Conservation (phyloP, 2,888 invertebrate genomes). For the Escarpia spicata region DNA sequence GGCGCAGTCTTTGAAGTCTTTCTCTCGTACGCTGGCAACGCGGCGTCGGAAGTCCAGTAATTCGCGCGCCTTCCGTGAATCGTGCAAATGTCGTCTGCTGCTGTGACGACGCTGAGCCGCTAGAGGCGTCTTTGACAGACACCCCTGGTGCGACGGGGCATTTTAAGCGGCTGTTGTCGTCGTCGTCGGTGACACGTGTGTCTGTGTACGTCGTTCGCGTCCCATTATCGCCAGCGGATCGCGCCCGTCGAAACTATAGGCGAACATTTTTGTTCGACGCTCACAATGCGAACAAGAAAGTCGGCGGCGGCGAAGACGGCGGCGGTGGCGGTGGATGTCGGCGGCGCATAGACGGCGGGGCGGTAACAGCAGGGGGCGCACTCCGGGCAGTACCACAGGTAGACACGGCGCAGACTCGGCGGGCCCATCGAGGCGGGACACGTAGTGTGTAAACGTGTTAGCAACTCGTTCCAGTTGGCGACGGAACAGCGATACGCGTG, state of each 20-base stretch:
- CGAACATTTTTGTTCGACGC: conserved; percentile 4
- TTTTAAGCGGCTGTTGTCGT: neutral
- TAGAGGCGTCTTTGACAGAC: conserved; percentile 3
- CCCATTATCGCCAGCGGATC: neutral
- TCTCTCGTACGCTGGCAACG: neutral
- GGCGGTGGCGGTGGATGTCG: neutral
- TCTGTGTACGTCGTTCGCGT: neutral
- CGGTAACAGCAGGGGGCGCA: neutral
- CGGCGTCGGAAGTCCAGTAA: neutral
- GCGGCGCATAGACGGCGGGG: neutral
- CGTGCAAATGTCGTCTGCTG: conserved; percentile 1
- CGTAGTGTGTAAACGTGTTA: neutral
- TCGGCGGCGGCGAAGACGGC: neutral
- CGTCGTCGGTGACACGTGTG: neutral
- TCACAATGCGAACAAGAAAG: conserved; percentile 5
- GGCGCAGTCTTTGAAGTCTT: neutral
- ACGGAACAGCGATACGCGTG: neutral
- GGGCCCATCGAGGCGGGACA: neutral
- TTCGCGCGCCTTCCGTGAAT: neutral
- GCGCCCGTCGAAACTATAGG: neutral
- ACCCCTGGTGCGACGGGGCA: conserved; percentile 3
- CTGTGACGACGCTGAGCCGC: neutral
- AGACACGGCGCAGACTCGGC: neutral
- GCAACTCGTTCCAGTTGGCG: neutral
- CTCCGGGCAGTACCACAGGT: conserved; percentile 12